Conservation (phyloP, 2,113 vertebrate genomes). For the Pantherophis guttatus region DNA sequence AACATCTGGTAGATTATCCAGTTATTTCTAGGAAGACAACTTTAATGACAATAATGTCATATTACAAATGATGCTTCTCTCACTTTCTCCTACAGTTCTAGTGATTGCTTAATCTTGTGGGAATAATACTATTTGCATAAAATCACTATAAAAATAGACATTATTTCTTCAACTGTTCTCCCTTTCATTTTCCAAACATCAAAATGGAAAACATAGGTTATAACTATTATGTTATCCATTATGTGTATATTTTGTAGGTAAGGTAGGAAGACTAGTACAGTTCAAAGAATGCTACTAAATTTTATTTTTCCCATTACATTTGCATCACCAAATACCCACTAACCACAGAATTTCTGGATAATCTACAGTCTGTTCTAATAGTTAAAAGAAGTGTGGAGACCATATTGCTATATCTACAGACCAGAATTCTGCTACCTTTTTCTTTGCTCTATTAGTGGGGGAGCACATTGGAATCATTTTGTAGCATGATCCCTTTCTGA, state of each 20-base stretch:
- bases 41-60: constrained; percentile 64
- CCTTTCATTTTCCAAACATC: neutral
- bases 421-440: neutral
- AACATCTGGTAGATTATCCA: constrained; percentile 71
- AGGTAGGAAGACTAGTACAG: neutral
- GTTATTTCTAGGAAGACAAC: constrained; percentile 58
- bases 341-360: neutral
- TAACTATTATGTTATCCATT: neutral
- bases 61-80: constrained; percentile 52
- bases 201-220: neutral
- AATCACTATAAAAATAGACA: neutral
- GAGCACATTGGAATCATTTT: neutral
- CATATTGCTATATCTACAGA: neutral
- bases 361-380: neutral
- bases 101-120: constrained; percentile 7
- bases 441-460: neutral
- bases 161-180: neutral
- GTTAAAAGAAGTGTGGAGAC: neutral
- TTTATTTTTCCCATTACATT: neutral
- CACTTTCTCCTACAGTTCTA: constrained; percentile 48
- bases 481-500: neutral
- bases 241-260: neutral
- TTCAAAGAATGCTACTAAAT: neutral
- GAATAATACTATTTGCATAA: constrained; percentile 8
- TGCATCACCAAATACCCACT: neutral